Evolutionary conservation across 1,140 invertebrate genomes (phyloP), one percentile per base, ranked within the genome.

Genomic region (Hetaerina americana): DNA sequence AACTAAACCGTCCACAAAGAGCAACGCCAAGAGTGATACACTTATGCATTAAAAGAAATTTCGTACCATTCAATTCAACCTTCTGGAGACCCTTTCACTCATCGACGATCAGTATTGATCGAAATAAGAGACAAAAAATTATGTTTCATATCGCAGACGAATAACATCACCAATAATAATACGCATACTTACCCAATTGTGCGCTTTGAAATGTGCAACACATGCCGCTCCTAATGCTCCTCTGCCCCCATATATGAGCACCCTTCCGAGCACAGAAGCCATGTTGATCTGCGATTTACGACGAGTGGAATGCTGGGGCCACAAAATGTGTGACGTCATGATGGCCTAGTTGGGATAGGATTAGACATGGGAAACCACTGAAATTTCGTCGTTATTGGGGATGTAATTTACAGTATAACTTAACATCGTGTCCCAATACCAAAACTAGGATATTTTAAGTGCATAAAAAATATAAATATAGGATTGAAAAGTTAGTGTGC

Each of bases 211-310:
- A 79, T 91, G 87, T 6, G 89, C 87, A 0, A 98, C 90, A 78
- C 93, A 92, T 70, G 87, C 87, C 2, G 90, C 88, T 22, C 97
- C 97, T 24, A 99, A 84, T 49, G 97, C 97, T 73, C 97, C 97
- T 80, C 90, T 90, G 6, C 96, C 97, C 72, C 97, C 97, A 79
- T 97, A 97, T 76, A 98, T 86, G 68, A 97, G 81, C 71, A 97
- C 89, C 80, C 89, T 88, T 78, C 90, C 88, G 2, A 79, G 71
- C 72, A 75, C 74, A 22, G 76, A 74, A 57, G 40, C 40, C 40
- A 57, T 57, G 40, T 57, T 57, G 40, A 57, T 5, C 40, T 40
- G 31, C 68, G 66, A 72, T 72, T 69, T 57, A 57, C 40, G 10
- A 66, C 72, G 66, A 70, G 28, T 27, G 40, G 73, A 72, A 74